Evolutionary conservation across 2,888 invertebrate species (phyloP).

Genomic region (Pristionchus fissidentatus): DNA sequence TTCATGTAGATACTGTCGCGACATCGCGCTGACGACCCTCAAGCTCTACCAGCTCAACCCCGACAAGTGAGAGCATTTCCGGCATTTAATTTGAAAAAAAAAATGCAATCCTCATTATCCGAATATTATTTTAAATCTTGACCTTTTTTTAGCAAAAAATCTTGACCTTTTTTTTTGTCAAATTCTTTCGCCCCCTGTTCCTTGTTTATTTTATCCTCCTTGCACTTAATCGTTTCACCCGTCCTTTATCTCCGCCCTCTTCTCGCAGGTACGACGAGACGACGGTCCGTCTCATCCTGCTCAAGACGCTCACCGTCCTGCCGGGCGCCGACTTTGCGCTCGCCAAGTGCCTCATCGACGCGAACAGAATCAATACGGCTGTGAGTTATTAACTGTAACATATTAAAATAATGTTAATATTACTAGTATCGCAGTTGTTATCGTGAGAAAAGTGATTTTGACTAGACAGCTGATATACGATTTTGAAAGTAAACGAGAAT

Average conservation of each 20-base stretch:
- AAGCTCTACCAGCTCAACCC: slow-evolving; percentile 97
- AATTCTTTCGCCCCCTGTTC: no score
- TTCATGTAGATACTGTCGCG: slow-evolving; percentile 82
- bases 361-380: slow-evolving; percentile 77
- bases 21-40: slow-evolving; percentile 94
- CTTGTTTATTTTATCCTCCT: no score
- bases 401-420: neutral
- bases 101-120: no score
- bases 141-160: no score
- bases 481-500: no score
- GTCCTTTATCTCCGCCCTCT: neutral
- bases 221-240: neutral
- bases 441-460: no score
- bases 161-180: no score
- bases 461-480: no score
- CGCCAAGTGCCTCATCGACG: slow-evolving; percentile 94
- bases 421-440: no score
- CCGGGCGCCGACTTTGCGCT: slow-evolving; percentile 97
- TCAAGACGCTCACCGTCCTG: slow-evolving; percentile 95
- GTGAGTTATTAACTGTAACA: slow-evolving; percentile 75
- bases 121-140: no score
- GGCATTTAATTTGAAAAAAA: neutral
- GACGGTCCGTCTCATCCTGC: slow-evolving; percentile 88
- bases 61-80: slow-evolving; percentile 78
- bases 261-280: slow-evolving; percentile 68